Conservation (phyloP, 2,888 invertebrate genomes). For the Torymus texanus region DNA sequence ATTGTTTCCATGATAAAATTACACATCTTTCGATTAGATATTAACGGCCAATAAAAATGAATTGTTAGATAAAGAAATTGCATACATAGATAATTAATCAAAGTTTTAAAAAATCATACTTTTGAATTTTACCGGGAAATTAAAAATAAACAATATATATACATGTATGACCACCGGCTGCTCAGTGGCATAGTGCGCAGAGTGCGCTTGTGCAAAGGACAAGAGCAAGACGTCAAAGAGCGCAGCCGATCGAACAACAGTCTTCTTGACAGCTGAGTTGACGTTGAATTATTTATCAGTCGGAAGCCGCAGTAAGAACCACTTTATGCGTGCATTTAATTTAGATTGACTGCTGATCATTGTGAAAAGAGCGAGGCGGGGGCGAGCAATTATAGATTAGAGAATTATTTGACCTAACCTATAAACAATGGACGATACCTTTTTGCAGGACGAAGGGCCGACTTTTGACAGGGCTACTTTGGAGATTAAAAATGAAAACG, state of each 20-base stretch:
- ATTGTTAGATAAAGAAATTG: too few relatives aligned
- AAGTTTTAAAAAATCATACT: too few relatives aligned
- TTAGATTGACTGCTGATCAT: constrained; percentile 24
- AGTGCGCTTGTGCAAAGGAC: constrained; percentile 46
- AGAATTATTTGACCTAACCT: constrained; percentile 52
- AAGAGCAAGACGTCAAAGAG: constrained; percentile 31
- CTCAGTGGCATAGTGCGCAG: too few relatives aligned
- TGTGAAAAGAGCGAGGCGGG: constrained; percentile 2
- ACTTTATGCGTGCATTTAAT: constrained; percentile 45
- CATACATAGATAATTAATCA: too few relatives aligned
- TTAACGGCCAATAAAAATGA: too few relatives aligned
- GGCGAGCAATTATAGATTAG: constrained; percentile 41
- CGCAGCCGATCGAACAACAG: constrained; percentile 42
- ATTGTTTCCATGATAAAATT: too few relatives aligned
- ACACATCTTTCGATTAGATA: too few relatives aligned
- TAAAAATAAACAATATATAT: background rate
- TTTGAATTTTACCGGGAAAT: too few relatives aligned
- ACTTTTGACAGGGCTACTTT: constrained; percentile 66
- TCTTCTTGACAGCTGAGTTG: constrained; percentile 32
- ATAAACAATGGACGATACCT: constrained; percentile 64
- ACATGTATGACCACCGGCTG: background rate
- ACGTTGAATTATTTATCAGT: constrained; percentile 42
- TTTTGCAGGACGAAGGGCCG: constrained; percentile 66
- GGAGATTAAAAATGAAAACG: constrained; percentile 63
- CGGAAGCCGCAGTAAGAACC: constrained; percentile 47